phyloP scores from a whole-genome alignment of 2,113 vertebrate species.

The Prolemur simus region DNA sequence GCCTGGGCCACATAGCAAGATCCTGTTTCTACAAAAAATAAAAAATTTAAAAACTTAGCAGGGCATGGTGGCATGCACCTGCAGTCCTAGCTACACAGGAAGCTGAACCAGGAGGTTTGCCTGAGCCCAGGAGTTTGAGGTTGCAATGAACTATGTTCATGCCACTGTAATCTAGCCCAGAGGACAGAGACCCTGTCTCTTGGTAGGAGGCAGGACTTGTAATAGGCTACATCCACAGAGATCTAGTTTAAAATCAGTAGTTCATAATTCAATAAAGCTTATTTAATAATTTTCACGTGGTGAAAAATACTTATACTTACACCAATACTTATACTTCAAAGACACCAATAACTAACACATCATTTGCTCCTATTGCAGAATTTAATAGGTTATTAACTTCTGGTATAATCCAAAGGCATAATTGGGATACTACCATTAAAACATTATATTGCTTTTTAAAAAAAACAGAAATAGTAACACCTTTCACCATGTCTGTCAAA shows the following conservation, averaged over 20 bases:
- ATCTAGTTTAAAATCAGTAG: neutral
- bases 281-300: slow-evolving; percentile 59
- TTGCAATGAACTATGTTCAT: too few species aligned
- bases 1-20: too few species aligned
- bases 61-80: too few species aligned
- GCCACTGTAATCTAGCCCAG: too few species aligned
- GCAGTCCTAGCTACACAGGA: too few species aligned
- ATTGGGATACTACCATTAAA: slow-evolving; percentile 49
- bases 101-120: too few species aligned
- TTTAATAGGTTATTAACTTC: slow-evolving; percentile 67
- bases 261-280: slow-evolving; percentile 42
- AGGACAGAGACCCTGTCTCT: too few species aligned
- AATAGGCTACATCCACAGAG: neutral
- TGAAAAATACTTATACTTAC: too few species aligned
- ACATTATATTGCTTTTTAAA: neutral
- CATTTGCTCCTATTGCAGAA: slow-evolving; percentile 54
- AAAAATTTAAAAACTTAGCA: too few species aligned
- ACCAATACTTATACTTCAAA: slow-evolving; percentile 48
- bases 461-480: neutral
- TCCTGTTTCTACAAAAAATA: too few species aligned
- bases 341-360: slow-evolving; percentile 51
- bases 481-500: neutral
- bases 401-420: slow-evolving; percentile 52
- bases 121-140: too few species aligned
- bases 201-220: too few species aligned